Base-by-base conservation (phyloP, 2,888 invertebrate species). In the Meta bourneti region DNA sequence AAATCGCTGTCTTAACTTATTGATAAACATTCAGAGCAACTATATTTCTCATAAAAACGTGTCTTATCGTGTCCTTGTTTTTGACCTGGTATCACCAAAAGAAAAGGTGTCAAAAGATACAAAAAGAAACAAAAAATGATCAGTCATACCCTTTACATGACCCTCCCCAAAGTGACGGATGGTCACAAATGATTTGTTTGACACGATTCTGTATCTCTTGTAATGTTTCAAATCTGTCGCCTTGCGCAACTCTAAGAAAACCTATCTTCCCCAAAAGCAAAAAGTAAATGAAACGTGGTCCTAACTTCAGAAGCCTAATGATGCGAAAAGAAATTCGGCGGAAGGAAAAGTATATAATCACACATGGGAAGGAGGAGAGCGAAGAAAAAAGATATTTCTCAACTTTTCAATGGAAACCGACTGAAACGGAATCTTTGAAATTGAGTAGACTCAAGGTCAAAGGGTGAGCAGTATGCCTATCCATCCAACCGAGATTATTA, bases 401-500 rank as follows among this genome's bases (percentile, higher is more conserved):
- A 79, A 79, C 79, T 79, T 51, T 34, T 20, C 9, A 72, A 51
- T 52, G 71, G 71, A 52, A 72, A 82, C 20, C 70, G 80, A 49
- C 34, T 34, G 70, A 70, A 69, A 48, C 80, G 69, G 52, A 89
- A 83, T 78, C 70, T 78, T 83, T 52, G 71, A 89, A 89, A 89
- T 83, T 83, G 89, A 89, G 89, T 83, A 89, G 71, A 7, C 20
- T 78, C 6, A 48, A 20, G 89, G 89, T 83, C 78, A 78, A 11
- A 78, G 78, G 75, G 51, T 16, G 69, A 75, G 13, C 78, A 11
- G 7, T 70, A 16, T n/a, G 11, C 19, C 61, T 49, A 89, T 89
- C 69, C 75, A 81, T 89, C 75, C 49, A 19, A 11, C 19, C 19
- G n/a, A 75, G 16, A 34, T 75, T 34, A 48, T 75, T 75, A 7